These are phyloP conservation scores for Dunckerocampus dactyliophorus DNA, from an alignment of 2,113 vertebrate species.

Conservation along the genomic window DNA sequence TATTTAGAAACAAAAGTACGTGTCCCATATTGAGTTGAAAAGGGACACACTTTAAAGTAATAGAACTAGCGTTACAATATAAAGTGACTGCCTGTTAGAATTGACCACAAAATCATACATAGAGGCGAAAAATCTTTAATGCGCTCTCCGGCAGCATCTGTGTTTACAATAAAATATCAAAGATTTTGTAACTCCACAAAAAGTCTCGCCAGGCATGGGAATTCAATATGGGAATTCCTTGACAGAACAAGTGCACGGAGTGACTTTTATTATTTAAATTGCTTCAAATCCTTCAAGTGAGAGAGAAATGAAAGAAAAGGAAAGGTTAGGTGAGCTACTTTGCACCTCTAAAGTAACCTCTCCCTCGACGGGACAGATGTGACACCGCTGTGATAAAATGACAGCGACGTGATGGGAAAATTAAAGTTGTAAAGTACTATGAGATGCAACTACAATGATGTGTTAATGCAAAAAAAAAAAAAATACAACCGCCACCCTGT, in stretches of 20 bases:
- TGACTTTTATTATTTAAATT: slow-evolving; percentile 9
- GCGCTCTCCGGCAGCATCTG: background rate
- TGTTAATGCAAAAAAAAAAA: slow-evolving; percentile 19
- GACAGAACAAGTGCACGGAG: no score
- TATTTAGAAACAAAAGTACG: no score
- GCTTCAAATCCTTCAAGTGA: slow-evolving; percentile 13
- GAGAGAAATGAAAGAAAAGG: background rate
- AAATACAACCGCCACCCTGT: slow-evolving; percentile 29
- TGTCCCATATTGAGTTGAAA: no score
- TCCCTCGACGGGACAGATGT: slow-evolving; percentile 2
- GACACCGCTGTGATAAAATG: slow-evolving; percentile 10
- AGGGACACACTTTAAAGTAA: no score
- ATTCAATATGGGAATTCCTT: background rate
- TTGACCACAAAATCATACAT: background rate
- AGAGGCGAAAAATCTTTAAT: background rate
- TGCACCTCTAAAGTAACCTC: slow-evolving; percentile 4
- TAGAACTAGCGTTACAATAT: no score
- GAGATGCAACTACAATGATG: slow-evolving; percentile 21
- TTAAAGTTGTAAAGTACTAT: slow-evolving; percentile 17
- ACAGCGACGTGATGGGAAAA: slow-evolving; percentile 13
- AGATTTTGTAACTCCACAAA: background rate
- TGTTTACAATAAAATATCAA: background rate
- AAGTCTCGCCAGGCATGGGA: background rate
- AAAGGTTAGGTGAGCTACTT: slow-evolving; percentile 11
- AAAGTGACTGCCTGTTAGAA: no score